These are phyloP conservation scores for Leptestheria dahalacensis DNA, from an alignment of 1,140 invertebrate genomes.

Conservation along the genomic window DNA sequence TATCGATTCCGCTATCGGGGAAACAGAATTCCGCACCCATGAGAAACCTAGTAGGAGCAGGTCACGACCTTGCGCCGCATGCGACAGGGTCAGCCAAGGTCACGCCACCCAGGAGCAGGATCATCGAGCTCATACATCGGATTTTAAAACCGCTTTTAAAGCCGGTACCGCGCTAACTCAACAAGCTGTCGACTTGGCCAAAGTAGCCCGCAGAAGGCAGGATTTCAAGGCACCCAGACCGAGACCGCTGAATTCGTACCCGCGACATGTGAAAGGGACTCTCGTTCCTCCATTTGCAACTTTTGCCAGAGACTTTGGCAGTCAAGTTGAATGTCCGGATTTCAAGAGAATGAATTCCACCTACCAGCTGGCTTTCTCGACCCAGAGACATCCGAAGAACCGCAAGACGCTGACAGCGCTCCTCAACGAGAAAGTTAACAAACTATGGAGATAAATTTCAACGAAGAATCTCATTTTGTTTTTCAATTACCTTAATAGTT, in stretches of 20 bases:
- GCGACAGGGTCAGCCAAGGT: constrained; percentile 1
- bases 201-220: constrained; percentile 5
- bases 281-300: constrained; percentile 10
- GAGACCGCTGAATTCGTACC: constrained; percentile 2
- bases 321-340: constrained; percentile 9
- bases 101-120: neutral
- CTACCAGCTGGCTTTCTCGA: constrained; percentile 1
- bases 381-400: neutral
- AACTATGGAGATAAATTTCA: constrained; percentile 5
- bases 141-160: constrained; percentile 2
- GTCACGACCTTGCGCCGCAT: constrained; percentile 11
- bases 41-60: neutral
- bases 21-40: neutral
- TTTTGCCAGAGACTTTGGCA: neutral
- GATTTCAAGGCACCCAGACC: constrained; percentile 2
- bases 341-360: constrained; percentile 13
- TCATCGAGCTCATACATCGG: no score
- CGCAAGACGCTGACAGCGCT: constrained; percentile 9
- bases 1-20: neutral
- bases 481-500: no score
- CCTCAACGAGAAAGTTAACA: constrained; percentile 10
- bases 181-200: neutral
- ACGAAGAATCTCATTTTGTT: no score
- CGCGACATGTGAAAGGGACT: constrained; percentile 5
- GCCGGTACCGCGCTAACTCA: constrained; percentile 5